These are phyloP conservation scores for Nephotettix cincticeps DNA, from an alignment of 1,140 invertebrate species.

Conservation along the genomic window DNA sequence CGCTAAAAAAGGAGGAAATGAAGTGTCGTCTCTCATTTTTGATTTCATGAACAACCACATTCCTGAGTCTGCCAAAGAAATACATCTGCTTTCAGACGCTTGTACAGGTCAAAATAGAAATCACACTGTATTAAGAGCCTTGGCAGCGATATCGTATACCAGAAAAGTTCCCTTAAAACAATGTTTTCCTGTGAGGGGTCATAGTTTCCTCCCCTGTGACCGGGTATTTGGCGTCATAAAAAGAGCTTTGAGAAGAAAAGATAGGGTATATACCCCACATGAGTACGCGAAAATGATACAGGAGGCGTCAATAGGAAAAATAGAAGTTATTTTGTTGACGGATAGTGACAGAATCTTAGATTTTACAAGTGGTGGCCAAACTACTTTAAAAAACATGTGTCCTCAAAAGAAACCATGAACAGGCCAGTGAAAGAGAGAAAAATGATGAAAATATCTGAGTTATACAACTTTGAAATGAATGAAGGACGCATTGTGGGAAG, in stretches of 20 bases:
- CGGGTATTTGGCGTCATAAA: conserved; percentile 33
- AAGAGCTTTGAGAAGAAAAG: conserved; percentile 18
- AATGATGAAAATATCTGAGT: too few species aligned
- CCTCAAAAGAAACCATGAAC: too few species aligned
- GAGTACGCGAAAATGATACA: background rate
- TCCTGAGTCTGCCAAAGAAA: conserved; percentile 35
- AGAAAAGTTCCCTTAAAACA: conserved; percentile 3
- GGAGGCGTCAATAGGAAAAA: background rate
- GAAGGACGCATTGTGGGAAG: too few species aligned
- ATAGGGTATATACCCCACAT: conserved; percentile 30
- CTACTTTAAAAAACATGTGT: too few species aligned
- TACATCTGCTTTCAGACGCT: conserved; percentile 39
- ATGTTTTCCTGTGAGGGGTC: conserved; percentile 31
- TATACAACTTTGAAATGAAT: too few species aligned
- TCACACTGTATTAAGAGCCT: conserved; percentile 30
- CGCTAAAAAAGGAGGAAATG: conserved; percentile 39
- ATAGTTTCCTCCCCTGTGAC: conserved; percentile 35
- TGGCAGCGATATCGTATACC: background rate
- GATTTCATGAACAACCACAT: conserved; percentile 37
- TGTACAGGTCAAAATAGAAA: conserved; percentile 41
- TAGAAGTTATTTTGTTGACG: background rate
- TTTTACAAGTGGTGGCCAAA: too few species aligned
- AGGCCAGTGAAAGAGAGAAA: too few species aligned
- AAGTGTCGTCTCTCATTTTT: conserved; percentile 39
- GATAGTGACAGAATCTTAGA: background rate